phyloP scores from a whole-genome alignment of 2,113 vertebrate species.

The Bos taurus region ARS-UCD2.0 NC_037352.1:25718001-25718500 shows the following conservation, averaged over 20 bases:
- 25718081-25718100: neutral
- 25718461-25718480: neutral
- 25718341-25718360: neutral
- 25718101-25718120: neutral
- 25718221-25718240: neutral
- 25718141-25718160: neutral
- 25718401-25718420: neutral
- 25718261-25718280: neutral
- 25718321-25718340: neutral
- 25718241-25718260: neutral
- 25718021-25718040: neutral
- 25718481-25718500: neutral
- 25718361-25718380: neutral
- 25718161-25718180: neutral
- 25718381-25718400: conserved; percentile 19
- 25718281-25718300: neutral
- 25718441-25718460: neutral
- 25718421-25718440: neutral
- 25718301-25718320: neutral
- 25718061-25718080: neutral
- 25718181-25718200: neutral
- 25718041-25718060: neutral
- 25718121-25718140: neutral
- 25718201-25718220: neutral
- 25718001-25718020: neutral